phyloP scores from a whole-genome alignment of 1,140 invertebrate genomes.

The Dolichoris vasculosae region DNA sequence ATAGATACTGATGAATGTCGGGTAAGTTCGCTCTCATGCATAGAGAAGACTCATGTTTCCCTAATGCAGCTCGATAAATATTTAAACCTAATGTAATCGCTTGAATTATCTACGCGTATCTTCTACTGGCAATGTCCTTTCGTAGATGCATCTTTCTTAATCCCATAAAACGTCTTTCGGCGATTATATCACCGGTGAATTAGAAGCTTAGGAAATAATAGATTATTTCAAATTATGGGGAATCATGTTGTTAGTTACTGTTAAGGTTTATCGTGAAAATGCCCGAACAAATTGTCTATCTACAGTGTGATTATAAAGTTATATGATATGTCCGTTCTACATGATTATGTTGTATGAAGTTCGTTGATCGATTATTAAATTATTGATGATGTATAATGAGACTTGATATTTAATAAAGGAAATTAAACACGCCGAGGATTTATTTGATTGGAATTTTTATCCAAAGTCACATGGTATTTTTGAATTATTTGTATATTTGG shows the following conservation, averaged over 20 bases:
- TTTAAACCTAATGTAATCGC: slow-evolving; percentile 73
- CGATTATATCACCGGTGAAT: not conserved
- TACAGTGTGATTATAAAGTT: too few relatives aligned
- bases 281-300: too few relatives aligned
- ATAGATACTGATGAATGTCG: slow-evolving; percentile 63
- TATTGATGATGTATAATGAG: too few relatives aligned
- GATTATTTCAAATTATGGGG: not conserved
- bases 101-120: slow-evolving; percentile 64
- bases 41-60: slow-evolving; percentile 73
- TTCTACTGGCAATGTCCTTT: slow-evolving; percentile 59
- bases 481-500: too few relatives aligned
- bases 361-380: too few relatives aligned
- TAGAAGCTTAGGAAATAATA: not conserved
- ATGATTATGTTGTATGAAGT: too few relatives aligned
- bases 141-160: slow-evolving; percentile 67
- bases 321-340: too few relatives aligned
- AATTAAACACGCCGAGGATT: too few relatives aligned
- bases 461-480: too few relatives aligned
- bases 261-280: too few relatives aligned
- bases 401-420: too few relatives aligned
- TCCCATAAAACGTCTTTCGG: slow-evolving; percentile 53
- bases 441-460: too few relatives aligned
- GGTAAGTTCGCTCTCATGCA: slow-evolving; percentile 71
- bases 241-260: not conserved
- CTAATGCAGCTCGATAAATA: slow-evolving; percentile 73